A percentile compares a stretch with the other conserved stretches of the same genome.
phyloP scores from a whole-genome alignment of 2,113 vertebrate species.

The Noctilio leporinus region DNA sequence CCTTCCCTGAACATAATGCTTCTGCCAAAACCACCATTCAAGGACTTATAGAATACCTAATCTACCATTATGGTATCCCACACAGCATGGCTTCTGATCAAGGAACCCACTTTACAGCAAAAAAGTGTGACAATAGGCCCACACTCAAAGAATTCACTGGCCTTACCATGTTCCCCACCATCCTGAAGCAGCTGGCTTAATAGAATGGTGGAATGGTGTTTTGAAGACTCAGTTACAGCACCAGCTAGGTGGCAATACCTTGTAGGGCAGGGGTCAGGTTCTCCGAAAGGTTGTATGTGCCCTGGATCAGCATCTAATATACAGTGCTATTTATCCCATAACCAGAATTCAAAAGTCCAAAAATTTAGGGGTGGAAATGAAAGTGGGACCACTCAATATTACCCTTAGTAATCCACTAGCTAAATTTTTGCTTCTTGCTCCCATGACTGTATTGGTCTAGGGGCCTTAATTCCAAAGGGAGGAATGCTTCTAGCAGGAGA shows the following conservation, averaged over 20 bases:
- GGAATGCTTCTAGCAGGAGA: not conserved
- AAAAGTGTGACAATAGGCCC: not conserved
- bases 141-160: not conserved
- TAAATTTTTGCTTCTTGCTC: not conserved
- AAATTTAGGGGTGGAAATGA: not conserved
- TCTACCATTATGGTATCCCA: not conserved
- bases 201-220: not conserved
- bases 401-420: not conserved
- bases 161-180: not conserved
- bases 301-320: not conserved
- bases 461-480: not conserved
- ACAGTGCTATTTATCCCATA: not conserved
- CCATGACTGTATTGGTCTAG: not conserved
- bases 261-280: not conserved
- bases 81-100: not conserved
- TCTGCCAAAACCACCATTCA: not conserved
- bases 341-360: not conserved
- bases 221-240: not conserved
- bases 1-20: not conserved
- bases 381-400: not conserved
- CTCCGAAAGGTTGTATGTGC: not conserved
- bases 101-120: not conserved
- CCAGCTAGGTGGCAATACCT: not conserved
- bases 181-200: not conserved
- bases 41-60: not conserved